Evolutionary conservation across 2,113 vertebrate genomes (phyloP).

Genomic region (Maccullochella peelii): DNA sequence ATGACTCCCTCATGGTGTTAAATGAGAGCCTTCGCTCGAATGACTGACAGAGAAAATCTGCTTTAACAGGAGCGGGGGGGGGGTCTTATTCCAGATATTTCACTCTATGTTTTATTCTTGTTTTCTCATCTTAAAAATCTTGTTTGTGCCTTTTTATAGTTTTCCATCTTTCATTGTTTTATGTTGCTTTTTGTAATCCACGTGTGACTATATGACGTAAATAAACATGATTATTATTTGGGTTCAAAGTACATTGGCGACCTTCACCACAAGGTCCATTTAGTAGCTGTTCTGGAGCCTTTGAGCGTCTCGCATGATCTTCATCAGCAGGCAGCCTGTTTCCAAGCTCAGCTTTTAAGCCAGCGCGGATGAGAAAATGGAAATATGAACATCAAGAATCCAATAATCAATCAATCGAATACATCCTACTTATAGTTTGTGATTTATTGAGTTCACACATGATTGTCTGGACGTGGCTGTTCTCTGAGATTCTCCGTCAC

Average conservation of each 20-base stretch:
- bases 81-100: not conserved
- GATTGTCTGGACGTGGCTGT: not conserved
- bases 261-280: not conserved
- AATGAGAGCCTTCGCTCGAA: not conserved
- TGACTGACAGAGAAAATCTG: constrained; percentile 3
- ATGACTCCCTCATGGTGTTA: not conserved
- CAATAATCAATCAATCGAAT: too few relatives aligned
- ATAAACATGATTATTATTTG: not conserved
- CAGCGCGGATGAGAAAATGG: not conserved
- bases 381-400: not conserved
- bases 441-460: not conserved
- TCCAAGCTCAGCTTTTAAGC: not conserved
- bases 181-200: not conserved
- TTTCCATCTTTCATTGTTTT: not conserved
- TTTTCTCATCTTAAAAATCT: not conserved
- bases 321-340: not conserved
- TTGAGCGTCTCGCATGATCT: not conserved
- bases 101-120: not conserved
- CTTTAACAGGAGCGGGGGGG: not conserved
- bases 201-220: not conserved
- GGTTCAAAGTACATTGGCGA: too few relatives aligned
- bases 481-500: constrained; percentile 17
- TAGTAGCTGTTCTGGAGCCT: not conserved
- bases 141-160: not conserved
- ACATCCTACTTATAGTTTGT: not conserved